Percentiles rank a stretch among this genome's conserved stretches.
phyloP scores from a whole-genome alignment of 2,113 vertebrate genomes.

The Psettodes erumei region DNA sequence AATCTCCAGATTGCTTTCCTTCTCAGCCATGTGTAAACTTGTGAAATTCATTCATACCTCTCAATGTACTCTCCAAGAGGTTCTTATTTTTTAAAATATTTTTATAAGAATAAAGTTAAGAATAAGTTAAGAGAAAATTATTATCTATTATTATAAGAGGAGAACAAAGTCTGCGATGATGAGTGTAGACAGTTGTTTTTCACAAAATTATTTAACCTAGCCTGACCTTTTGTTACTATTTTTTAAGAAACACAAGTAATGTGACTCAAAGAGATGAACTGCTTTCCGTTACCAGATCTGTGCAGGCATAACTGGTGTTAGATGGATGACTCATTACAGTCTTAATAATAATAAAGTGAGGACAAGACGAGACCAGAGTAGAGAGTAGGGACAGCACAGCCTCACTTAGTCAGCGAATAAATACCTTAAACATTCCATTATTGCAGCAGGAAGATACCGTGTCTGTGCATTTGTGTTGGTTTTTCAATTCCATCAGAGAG shows the following conservation, averaged over 20 bases:
- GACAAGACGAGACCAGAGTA: conserved; percentile 14
- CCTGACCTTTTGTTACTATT: not conserved
- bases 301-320: not conserved
- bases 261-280: not conserved
- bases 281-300: not conserved
- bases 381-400: conserved; percentile 8
- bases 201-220: not conserved
- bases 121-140: not conserved
- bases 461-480: conserved; percentile 2
- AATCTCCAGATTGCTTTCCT: conserved; percentile 20
- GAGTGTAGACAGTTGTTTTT: not conserved
- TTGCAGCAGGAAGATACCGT: not conserved
- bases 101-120: no score
- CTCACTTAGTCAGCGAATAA: conserved; percentile 42
- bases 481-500: conserved; percentile 46
- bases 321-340: conserved; percentile 5
- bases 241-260: not conserved
- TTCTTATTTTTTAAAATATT: not conserved
- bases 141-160: not conserved
- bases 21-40: no score
- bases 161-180: not conserved
- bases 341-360: not conserved
- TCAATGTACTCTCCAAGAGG: not conserved
- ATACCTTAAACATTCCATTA: conserved; percentile 56
- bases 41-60: not conserved